Percentiles rank a stretch among this genome's conserved stretches.
Conservation (phyloP, 2,113 vertebrate genomes). For the Rissa tridactyla region DNA sequence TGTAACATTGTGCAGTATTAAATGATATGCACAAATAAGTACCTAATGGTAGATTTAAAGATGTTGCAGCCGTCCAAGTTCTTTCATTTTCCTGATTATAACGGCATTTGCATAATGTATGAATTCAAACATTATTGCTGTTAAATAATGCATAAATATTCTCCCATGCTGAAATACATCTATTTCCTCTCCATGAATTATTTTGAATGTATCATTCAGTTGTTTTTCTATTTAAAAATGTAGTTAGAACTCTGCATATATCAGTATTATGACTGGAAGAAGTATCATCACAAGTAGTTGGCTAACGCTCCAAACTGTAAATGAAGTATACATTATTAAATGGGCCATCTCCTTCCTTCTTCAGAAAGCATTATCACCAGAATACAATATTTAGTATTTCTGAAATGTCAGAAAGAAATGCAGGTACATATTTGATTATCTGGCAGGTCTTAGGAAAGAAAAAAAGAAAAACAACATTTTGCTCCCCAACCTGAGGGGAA, state of each 20-base stretch:
- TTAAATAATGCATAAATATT: slow-evolving; percentile 85
- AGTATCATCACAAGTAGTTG: slow-evolving; percentile 57
- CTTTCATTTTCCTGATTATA: slow-evolving; percentile 80
- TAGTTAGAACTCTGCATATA: slow-evolving; percentile 65
- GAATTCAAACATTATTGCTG: slow-evolving; percentile 84
- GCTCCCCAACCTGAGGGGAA: slow-evolving; percentile 21
- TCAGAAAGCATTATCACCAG: slow-evolving; percentile 36
- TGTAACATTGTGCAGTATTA: slow-evolving; percentile 49
- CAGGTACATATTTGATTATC: slow-evolving; percentile 52
- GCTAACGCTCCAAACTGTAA: slow-evolving; percentile 61
- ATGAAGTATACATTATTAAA: slow-evolving; percentile 74
- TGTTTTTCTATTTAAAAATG: slow-evolving; percentile 72
- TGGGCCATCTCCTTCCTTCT: slow-evolving; percentile 46
- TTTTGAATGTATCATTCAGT: slow-evolving; percentile 72
- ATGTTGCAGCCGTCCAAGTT: slow-evolving; percentile 71
- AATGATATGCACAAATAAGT: slow-evolving; percentile 76
- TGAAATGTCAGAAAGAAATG: slow-evolving; percentile 59
- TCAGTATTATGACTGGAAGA: slow-evolving; percentile 62
- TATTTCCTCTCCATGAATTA: slow-evolving; percentile 77
- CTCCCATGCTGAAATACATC: slow-evolving; percentile 78
- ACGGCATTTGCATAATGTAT: slow-evolving; percentile 83
- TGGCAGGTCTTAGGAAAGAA: not conserved
- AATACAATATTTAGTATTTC: slow-evolving; percentile 57
- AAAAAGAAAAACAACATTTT: slow-evolving; percentile 2
- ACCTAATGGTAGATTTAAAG: slow-evolving; percentile 76